Base-by-base conservation (phyloP, 2,797 vertebrate species). In the Miichthys miiuy region DNA sequence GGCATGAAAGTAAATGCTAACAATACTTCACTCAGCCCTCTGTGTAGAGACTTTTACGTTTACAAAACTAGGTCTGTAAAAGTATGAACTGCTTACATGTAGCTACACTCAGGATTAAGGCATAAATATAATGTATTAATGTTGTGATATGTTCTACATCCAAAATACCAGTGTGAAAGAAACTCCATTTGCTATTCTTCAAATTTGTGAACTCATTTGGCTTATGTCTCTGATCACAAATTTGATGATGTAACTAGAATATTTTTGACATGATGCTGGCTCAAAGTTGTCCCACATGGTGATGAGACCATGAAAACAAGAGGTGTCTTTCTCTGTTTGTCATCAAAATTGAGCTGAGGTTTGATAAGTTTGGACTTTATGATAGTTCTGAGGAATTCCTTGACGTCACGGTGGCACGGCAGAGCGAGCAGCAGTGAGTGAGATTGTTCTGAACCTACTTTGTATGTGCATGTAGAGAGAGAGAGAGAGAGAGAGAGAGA, bases 381-480 rank as follows among this genome's bases (percentile, higher is more conserved):
- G 78, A 79, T 64, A 74, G 70, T 89, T 92, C 84, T 86, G 85
- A 86, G 88, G 81, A 91, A 90, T 88, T 82, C 80, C 78, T 75
- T 80, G 46, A 90, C 75, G 83, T 90, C 88, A 93, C 65, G 62
- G 67, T 84, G 82, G 77, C 84, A 83, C 21, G 63, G 75, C 62
- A 23, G 71, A 77, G 82, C 5, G 72, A 89, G 79, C 82, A 81
- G 72, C 70, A 13, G 75, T n/a, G 80, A 81, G 90, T 72, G 82
- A 87, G 90, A 89, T 83, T 83, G 77, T 87, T 89, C 87, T 51
- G 62, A 54, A 50, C 63, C 78, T 16, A 82, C 68, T 89, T 91
- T 75, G 76, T 71, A 84, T 62, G 83, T 82, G 57, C 69, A 74
- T 82, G 87, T 87, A 75, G 41, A 38, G 25, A 11, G 50, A 18